Percentiles rank a stretch among this genome's conserved stretches.
These are phyloP conservation scores for Phasianus colchicus DNA, from an alignment of 2,113 vertebrate genomes.

Conservation along the genomic window DNA sequence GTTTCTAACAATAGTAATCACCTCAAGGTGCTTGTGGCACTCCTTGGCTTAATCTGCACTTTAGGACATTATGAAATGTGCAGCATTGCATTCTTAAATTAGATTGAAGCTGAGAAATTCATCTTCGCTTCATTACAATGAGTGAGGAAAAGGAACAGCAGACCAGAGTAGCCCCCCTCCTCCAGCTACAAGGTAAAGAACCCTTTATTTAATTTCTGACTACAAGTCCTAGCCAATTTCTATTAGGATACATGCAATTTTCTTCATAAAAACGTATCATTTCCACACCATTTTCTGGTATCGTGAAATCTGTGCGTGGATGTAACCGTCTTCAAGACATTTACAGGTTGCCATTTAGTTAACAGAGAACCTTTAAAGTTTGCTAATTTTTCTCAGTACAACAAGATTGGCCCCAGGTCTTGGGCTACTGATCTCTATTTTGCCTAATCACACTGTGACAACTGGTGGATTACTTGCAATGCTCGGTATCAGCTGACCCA, in stretches of 20 bases:
- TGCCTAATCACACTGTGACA: background rate
- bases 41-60: background rate
- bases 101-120: background rate
- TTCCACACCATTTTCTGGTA: background rate
- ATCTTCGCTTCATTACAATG: background rate
- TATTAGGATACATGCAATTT: background rate
- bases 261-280: background rate
- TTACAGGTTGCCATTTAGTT: background rate
- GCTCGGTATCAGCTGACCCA: background rate
- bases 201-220: background rate
- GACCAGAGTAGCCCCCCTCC: background rate
- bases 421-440: background rate
- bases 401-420: background rate
- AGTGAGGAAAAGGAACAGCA: background rate
- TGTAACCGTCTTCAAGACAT: background rate
- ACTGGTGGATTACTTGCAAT: slow-evolving; percentile 2
- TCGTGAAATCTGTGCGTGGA: background rate
- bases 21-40: fast-evolving
- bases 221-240: background rate
- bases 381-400: slow-evolving; percentile 49
- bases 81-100: background rate
- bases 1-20: background rate
- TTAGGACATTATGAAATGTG: background rate
- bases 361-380: slow-evolving; percentile 12
- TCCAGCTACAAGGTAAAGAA: background rate